These are phyloP conservation scores for Dolichoris vasculosae DNA, from an alignment of 1,140 invertebrate species.

Conservation along the genomic window DNA sequence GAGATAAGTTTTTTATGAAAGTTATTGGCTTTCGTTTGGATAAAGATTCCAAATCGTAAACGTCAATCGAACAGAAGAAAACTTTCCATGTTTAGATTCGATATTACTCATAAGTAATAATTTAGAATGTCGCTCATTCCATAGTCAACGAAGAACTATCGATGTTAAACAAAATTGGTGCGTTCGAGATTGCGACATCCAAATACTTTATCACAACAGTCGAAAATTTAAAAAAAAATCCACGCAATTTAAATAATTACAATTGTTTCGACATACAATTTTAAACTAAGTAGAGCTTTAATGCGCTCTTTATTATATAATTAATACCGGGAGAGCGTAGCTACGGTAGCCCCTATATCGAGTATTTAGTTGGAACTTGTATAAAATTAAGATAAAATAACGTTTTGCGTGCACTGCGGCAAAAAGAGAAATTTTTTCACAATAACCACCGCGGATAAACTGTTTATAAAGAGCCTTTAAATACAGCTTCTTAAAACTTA, in stretches of 20 bases:
- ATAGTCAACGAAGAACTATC: neutral
- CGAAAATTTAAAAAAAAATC: neutral
- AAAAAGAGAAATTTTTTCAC: slow-evolving; percentile 49
- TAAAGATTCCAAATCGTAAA: neutral
- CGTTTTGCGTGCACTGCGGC: neutral
- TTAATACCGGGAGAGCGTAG: neutral
- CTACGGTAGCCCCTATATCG: neutral
- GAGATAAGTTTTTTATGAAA: too few species aligned
- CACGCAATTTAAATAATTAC: neutral
- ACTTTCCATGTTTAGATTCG: neutral
- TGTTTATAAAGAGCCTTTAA: slow-evolving; percentile 42
- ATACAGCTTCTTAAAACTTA: slow-evolving; percentile 9
- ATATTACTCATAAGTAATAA: neutral
- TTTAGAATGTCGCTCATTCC: neutral
- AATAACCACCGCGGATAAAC: slow-evolving; percentile 7
- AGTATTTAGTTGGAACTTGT: neutral
- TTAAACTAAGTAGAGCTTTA: neutral
- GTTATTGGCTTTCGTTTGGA: neutral
- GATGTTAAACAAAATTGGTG: neutral
- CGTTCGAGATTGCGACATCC: neutral
- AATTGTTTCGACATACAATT: neutral
- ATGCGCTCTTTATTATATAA: neutral
- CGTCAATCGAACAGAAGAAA: neutral
- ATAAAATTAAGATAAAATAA: slow-evolving; percentile 1
- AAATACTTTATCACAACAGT: neutral